Evolutionary conservation across 2,888 invertebrate species (phyloP), one percentile per base, ranked within the genome.

Genomic region (Trachelus tabidus): DNA sequence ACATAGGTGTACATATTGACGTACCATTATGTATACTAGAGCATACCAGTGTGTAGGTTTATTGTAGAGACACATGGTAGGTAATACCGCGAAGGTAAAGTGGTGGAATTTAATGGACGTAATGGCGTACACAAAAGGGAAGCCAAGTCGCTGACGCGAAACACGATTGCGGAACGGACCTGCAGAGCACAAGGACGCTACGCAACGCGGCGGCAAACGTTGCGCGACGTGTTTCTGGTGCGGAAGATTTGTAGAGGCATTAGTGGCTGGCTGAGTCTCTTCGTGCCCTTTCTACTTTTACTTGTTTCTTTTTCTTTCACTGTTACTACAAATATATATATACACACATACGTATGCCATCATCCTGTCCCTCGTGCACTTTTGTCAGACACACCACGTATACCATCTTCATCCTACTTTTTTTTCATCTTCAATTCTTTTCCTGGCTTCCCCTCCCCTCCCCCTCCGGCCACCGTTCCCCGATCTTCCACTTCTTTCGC

Each of bases 161-260:
- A 56, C 56, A 56, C 56, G 56, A 56, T 56, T 56, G 56, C 23
- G 56, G 23, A 56, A 56, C 56, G 23, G 56, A 56, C 56, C 71
- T 31, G 34, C 71, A 6, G 12, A 71, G 12, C 71, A 11, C 56
- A 31, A 31, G 34, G 33, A 71, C 71, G 33, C 4, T 11, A 71
- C 33, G 71, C 71, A 71, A 71, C 33, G 31, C 71, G 71, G 71
- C 30, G 71, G 33, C 69, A 69, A 69, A 69, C 69, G 6, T 30
- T 69, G 69, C 75, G 75, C 73, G 71, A 68, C 69, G 34, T 77
- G 69, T 69, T 77, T 75, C 69, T 75, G 75, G 73, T 35, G 40
- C 75, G 73, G 69, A 76, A 81, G 81, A 81, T 81, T 81, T 81
- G 81, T 81, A 76, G 81, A 79, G 76, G 80, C 81, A 81, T 81